Evolutionary conservation across 2,113 vertebrate genomes (phyloP).

Genomic region (Cavia aperea): DNA sequence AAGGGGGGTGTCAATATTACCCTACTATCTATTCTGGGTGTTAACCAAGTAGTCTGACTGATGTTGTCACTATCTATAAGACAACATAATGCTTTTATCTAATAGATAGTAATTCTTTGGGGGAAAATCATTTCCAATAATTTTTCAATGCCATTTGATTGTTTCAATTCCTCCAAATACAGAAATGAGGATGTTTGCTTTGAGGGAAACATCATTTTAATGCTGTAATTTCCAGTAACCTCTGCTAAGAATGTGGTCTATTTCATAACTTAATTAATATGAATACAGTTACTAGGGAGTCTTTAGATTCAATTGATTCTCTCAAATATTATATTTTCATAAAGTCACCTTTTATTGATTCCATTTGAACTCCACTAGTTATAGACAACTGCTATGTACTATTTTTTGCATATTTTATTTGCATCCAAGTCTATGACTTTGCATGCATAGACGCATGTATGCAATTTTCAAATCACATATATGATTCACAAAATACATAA

Average conservation of each 20-base stretch:
- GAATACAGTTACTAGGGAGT: background rate
- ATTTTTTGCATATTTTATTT: background rate
- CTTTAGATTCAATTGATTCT: background rate
- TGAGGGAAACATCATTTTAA: background rate
- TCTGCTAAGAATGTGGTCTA: background rate
- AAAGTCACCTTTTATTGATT: background rate
- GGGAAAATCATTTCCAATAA: background rate
- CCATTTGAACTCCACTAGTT: background rate
- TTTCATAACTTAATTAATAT: slow-evolving; percentile 3
- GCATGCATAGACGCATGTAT: background rate
- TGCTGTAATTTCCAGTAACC: background rate
- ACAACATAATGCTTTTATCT: background rate
- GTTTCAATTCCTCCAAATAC: background rate
- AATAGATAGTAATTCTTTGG: background rate
- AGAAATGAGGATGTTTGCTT: background rate
- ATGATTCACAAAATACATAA: background rate
- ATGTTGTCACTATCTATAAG: background rate
- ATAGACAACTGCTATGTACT: background rate
- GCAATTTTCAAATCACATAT: background rate
- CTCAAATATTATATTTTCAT: background rate
- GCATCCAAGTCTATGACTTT: background rate
- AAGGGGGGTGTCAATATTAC: background rate
- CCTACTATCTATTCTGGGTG: background rate
- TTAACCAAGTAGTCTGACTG: background rate
- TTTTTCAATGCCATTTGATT: background rate